These are phyloP conservation scores for Cephus rjabovi DNA, from an alignment of 2,888 invertebrate species.

Conservation along the genomic window DNA sequence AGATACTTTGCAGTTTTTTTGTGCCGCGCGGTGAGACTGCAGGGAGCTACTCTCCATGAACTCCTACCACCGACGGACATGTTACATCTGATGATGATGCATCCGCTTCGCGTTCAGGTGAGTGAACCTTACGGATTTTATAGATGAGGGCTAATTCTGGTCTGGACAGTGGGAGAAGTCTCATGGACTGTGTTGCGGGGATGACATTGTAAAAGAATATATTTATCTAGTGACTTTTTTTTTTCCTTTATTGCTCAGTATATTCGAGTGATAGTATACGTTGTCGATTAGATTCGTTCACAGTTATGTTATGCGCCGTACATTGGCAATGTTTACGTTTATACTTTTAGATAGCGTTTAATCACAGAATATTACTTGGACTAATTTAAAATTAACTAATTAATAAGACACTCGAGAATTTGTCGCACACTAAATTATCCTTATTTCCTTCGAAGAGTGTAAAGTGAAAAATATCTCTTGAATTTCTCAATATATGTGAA, in stretches of 20 bases:
- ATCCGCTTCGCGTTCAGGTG: constrained; percentile 93
- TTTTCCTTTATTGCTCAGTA: not conserved
- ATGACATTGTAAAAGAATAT: not conserved
- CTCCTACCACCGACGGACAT: constrained; percentile 84
- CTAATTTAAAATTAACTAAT: not conserved
- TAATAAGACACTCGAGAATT: not conserved
- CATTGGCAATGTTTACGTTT: not conserved
- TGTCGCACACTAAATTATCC: not conserved
- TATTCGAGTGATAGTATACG: not conserved
- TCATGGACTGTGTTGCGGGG: too few species aligned
- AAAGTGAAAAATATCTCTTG: not conserved
- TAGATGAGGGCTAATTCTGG: not conserved
- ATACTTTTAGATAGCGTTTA: not conserved
- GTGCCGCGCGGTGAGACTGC: constrained; percentile 84
- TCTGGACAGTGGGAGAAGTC: not conserved
- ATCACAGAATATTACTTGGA: not conserved
- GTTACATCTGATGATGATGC: constrained; percentile 87
- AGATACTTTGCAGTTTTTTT: constrained; percentile 91
- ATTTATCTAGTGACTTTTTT: not conserved
- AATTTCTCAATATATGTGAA: not conserved
- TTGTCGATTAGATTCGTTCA: not conserved
- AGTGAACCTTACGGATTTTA: constrained; percentile 55
- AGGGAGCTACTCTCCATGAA: constrained; percentile 81
- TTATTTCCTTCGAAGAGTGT: not conserved
- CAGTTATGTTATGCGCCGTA: not conserved